Evolutionary conservation across 30 jellyfish, hydroid and myxozoan genomes (phyloP).

Genomic region (Morbakka virulenta): DNA sequence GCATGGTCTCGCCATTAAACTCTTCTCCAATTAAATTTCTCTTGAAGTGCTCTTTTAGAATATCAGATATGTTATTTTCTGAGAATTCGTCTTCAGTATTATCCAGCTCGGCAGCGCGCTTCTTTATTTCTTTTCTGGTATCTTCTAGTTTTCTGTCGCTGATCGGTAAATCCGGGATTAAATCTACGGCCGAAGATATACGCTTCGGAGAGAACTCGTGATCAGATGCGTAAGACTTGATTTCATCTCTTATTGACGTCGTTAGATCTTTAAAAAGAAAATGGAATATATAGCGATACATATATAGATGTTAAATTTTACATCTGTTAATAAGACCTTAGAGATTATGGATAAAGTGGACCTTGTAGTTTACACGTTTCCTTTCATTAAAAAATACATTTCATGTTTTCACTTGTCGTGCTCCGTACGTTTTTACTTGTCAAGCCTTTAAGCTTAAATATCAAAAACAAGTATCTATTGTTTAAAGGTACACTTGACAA

Average conservation of each 20-base stretch:
- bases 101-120: slow-evolving; percentile 87
- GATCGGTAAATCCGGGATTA: slow-evolving; percentile 82
- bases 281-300: neutral
- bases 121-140: slow-evolving; percentile 70
- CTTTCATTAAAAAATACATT: too few relatives aligned
- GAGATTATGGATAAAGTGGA: neutral
- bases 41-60: slow-evolving; percentile 76
- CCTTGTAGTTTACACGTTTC: too few relatives aligned
- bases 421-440: too few relatives aligned
- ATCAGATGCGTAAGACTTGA: slow-evolving; percentile 47
- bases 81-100: slow-evolving; percentile 63
- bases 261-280: slow-evolving; percentile 58
- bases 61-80: slow-evolving; percentile 53
- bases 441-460: too few relatives aligned
- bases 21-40: slow-evolving; percentile 64
- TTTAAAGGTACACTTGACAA: too few relatives aligned
- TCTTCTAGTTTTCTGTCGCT: slow-evolving; percentile 43
- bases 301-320: neutral
- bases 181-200: slow-evolving; percentile 59
- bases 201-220: slow-evolving; percentile 69
- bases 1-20: slow-evolving; percentile 68
- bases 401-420: too few relatives aligned
- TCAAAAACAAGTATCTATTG: too few relatives aligned
- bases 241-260: slow-evolving; percentile 67
- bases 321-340: neutral